A percentile compares a stretch with the other conserved stretches of the same genome.
These are phyloP conservation scores for Lutraria rhynchaena DNA, from an alignment of 1,140 invertebrate species.

Conservation along the genomic window DNA sequence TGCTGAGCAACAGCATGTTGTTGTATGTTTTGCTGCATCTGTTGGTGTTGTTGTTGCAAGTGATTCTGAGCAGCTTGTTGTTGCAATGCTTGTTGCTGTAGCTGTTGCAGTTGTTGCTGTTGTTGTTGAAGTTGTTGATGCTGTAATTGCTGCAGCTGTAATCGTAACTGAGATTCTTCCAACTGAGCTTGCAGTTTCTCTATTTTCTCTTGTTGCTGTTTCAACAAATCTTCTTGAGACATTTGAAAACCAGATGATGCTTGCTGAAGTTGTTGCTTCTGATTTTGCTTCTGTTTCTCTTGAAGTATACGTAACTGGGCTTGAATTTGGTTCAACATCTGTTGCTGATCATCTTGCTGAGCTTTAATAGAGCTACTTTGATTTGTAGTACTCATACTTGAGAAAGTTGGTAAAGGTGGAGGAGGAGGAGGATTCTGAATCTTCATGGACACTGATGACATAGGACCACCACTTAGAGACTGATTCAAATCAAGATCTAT, in stretches of 20 bases:
- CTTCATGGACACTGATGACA: not conserved
- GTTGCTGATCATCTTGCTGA: slow-evolving; percentile 41
- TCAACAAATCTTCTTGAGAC: slow-evolving; percentile 86
- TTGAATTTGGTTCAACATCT: slow-evolving; percentile 45
- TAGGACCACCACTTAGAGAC: slow-evolving; percentile 26
- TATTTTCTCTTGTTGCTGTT: slow-evolving; percentile 93
- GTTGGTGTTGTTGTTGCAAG: slow-evolving; percentile 62
- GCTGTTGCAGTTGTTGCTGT: slow-evolving; percentile 70
- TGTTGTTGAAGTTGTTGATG: slow-evolving; percentile 76
- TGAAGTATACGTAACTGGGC: slow-evolving; percentile 59
- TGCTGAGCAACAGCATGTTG: slow-evolving; percentile 30
- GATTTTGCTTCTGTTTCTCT: slow-evolving; percentile 57
- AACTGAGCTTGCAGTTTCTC: slow-evolving; percentile 93
- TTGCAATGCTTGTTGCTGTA: slow-evolving; percentile 69
- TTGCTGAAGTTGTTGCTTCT: slow-evolving; percentile 36
- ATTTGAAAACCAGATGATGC: slow-evolving; percentile 48
- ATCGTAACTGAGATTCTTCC: slow-evolving; percentile 75
- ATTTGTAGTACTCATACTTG: slow-evolving; percentile 5
- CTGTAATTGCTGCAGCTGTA: slow-evolving; percentile 77
- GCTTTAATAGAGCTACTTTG: not conserved
- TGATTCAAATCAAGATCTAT: slow-evolving; percentile 65
- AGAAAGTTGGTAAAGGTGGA: slow-evolving; percentile 52
- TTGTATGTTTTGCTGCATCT: slow-evolving; percentile 70
- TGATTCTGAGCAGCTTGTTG: slow-evolving; percentile 70
- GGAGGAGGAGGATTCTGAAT: slow-evolving; percentile 33